Base-by-base conservation (phyloP, 2,888 invertebrate species). In the Slavum lentiscoides region DNA sequence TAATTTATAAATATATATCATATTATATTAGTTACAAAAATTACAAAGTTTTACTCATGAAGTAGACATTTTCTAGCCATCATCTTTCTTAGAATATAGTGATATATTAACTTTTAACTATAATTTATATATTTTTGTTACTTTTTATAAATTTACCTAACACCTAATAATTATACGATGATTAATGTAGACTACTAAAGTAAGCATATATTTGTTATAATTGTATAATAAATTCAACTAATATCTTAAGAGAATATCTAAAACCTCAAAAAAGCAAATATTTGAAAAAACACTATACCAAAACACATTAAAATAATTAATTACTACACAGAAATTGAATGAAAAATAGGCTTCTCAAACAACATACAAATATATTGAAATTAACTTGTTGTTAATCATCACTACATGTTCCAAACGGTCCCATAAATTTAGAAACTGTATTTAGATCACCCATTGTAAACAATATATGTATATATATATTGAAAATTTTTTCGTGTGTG, bases 241-340 rank as follows among this genome's bases (percentile, higher is more conserved):
- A 30, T 64, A 53, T 62, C n/a, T 37, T 73, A 66, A 37, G 55
- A 55, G 39, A 66, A 55, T 74, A 74, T 66, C 11, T 39, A 75
- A 58, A 59, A 75, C 43, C 59, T 75, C 23, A 75, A 19, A 68
- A 43, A 75, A 75, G 58, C 30, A 23, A 76, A 76, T 49, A 30
- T 58, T 75, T 67, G 19, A 49, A n/a, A 58, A 74, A 3, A 67
- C 30, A 53, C 58, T 55, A 21, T 58, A 67, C 37, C 39, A 67
- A 75, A 74, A 74, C 17, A 2, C 37, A 6, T 19, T 53, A 53
- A 30, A 53, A 69, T 55, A 55, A 55, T 64, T 53, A 30, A 61
- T 73, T n/a, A 53, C 49, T 62, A 74, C 5, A 17, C 2, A 37
- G 53, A 62, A 74, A 53, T 53, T 53, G 2, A 49, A 64, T 49